Evolutionary conservation across 2,113 vertebrate genomes (phyloP).

Genomic region (Oxyura jamaicensis): DNA sequence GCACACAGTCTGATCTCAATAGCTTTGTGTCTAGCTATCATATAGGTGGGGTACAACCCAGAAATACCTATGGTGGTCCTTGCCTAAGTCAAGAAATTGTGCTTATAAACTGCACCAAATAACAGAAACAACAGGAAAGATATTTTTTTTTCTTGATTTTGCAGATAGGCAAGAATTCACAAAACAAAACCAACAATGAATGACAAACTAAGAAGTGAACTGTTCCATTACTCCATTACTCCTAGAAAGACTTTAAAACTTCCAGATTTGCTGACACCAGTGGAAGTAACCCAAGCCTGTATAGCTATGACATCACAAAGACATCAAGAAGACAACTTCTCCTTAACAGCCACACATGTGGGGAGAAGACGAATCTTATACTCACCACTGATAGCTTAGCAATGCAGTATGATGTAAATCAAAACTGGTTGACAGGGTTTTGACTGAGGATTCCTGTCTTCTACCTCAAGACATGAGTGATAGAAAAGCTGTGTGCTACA

Average conservation of each 20-base stretch:
- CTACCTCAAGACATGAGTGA: background rate
- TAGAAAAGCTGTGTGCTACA: background rate
- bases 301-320: background rate
- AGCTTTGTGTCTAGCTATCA: background rate
- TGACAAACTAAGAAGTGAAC: background rate
- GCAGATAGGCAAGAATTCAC: background rate
- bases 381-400: background rate
- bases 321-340: background rate
- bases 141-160: background rate
- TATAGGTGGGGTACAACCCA: background rate
- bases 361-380: background rate
- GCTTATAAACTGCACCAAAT: background rate
- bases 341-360: rapidly evolving
- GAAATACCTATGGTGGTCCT: background rate
- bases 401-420: background rate
- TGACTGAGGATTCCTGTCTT: background rate
- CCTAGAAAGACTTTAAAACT: background rate
- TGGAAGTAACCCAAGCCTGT: background rate
- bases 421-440: background rate
- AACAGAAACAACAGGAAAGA: background rate
- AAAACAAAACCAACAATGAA: background rate
- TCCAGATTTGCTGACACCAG: background rate
- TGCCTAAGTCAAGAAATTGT: background rate
- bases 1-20: background rate
- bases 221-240: background rate